Evolutionary conservation across 2,888 invertebrate genomes (phyloP).

Genomic region (Digitonthophagus gazella): DNA sequence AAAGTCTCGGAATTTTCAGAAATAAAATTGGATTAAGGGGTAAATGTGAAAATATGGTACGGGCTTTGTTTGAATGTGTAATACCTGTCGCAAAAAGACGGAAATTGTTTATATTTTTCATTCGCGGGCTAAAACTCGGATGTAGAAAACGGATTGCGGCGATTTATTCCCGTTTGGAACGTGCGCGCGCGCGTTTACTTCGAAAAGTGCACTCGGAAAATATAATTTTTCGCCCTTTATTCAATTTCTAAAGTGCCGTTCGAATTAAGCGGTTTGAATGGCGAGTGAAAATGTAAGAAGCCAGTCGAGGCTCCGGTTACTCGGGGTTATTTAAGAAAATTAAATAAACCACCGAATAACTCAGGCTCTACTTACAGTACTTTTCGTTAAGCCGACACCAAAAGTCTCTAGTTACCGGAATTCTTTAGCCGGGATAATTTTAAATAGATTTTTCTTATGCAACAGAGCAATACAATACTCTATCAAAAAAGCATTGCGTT

Average conservation of each 20-base stretch:
- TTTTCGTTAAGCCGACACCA: constrained; percentile 1
- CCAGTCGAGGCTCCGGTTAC: constrained; percentile 20
- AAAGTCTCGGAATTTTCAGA: not conserved
- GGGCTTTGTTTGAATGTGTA: not conserved
- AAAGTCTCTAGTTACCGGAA: not conserved
- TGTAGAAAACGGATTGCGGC: constrained; percentile 2
- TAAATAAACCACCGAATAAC: constrained; percentile 29
- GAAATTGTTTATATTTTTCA: not conserved
- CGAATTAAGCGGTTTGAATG: constrained; percentile 46
- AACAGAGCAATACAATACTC: not conserved
- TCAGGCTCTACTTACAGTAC: constrained; percentile 5
- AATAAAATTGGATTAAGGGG: not conserved
- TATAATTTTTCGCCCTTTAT: constrained; percentile 34
- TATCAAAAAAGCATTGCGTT: not conserved
- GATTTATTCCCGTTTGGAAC: not conserved
- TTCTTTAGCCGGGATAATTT: constrained; percentile 1
- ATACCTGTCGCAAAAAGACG: not conserved
- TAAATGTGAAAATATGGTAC: not conserved
- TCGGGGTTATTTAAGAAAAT: constrained; percentile 38
- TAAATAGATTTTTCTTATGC: not conserved
- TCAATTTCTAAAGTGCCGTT: constrained; percentile 46
- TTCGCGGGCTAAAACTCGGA: too few relatives aligned
- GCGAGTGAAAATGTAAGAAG: constrained; percentile 32
- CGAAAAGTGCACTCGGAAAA: constrained; percentile 2
- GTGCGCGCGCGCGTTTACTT: not conserved